Conservation (phyloP, 2,888 invertebrate genomes). For the Stenotaenia linearis region DNA sequence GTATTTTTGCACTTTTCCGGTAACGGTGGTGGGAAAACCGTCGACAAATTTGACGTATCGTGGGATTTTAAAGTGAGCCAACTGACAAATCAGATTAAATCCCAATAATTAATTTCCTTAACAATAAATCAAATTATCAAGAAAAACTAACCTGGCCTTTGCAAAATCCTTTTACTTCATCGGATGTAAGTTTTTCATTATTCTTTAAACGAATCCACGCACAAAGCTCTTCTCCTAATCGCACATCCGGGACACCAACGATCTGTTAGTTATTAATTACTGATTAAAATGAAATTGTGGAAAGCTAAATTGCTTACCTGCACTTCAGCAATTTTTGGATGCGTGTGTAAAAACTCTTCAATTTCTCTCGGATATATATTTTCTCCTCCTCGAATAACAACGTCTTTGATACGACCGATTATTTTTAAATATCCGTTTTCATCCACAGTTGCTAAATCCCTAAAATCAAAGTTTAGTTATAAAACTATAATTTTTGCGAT, state of each 20-base stretch:
- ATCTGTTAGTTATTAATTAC: neutral
- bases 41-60: conserved; percentile 61
- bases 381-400: conserved; percentile 54
- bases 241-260: neutral
- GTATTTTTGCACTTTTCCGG: conserved; percentile 78
- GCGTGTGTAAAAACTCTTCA: conserved; percentile 51
- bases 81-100: conserved; percentile 45
- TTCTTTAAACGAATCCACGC: neutral
- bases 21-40: conserved; percentile 71
- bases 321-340: conserved; percentile 51
- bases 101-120: neutral
- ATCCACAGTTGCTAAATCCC: conserved; percentile 50
- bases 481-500: neutral
- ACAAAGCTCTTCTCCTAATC: neutral
- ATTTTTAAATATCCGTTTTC: conserved; percentile 51
- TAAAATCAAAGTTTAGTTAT: neutral
- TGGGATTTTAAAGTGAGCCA: conserved; percentile 78
- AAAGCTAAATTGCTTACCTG: conserved; percentile 42
- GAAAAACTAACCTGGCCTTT: neutral
- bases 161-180: neutral
- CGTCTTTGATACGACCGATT: conserved; percentile 53
- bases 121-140: neutral
- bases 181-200: neutral
- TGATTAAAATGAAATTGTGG: neutral
- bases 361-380: conserved; percentile 55